phyloP scores from a whole-genome alignment of 2,888 invertebrate species.

The Drosophila flavopinicola region DNA sequence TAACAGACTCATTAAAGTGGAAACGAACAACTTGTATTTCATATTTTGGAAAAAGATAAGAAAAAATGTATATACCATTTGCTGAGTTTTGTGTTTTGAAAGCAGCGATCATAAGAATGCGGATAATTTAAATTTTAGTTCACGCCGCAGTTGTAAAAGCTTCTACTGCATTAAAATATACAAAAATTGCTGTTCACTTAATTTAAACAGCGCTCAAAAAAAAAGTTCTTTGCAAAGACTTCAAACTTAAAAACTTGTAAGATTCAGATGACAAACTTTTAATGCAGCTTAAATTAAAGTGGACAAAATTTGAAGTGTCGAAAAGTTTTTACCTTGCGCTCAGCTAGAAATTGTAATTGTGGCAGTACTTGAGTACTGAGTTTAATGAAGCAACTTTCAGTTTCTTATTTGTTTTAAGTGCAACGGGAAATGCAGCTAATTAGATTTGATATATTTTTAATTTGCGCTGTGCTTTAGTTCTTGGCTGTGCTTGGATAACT shows the following conservation, averaged over 20 bases:
- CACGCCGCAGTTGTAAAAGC: no score
- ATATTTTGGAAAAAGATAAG: background rate
- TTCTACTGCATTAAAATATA: no score
- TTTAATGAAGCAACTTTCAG: constrained; percentile 23
- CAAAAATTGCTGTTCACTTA: background rate
- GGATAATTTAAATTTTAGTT: no score
- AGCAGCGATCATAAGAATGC: no score
- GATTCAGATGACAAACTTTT: background rate
- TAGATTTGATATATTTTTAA: constrained; percentile 1
- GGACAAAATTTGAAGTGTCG: background rate
- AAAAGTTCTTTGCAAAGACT: constrained; percentile 9
- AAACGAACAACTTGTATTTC: background rate
- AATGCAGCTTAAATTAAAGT: background rate
- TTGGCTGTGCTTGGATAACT: background rate
- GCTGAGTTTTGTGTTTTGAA: no score
- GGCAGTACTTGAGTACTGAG: background rate
- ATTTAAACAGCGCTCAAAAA: background rate
- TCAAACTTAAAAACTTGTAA: constrained; percentile 1
- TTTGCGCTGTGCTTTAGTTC: constrained; percentile 1
- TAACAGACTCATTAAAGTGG: constrained; percentile 3
- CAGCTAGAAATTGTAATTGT: background rate
- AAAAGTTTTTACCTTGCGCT: constrained; percentile 1
- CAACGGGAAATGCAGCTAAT: constrained; percentile 15
- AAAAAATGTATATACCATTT: background rate
- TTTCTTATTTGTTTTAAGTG: constrained; percentile 8